Conservation (phyloP, 2,888 invertebrate species). For the Cyclophora albipunctata region DNA sequence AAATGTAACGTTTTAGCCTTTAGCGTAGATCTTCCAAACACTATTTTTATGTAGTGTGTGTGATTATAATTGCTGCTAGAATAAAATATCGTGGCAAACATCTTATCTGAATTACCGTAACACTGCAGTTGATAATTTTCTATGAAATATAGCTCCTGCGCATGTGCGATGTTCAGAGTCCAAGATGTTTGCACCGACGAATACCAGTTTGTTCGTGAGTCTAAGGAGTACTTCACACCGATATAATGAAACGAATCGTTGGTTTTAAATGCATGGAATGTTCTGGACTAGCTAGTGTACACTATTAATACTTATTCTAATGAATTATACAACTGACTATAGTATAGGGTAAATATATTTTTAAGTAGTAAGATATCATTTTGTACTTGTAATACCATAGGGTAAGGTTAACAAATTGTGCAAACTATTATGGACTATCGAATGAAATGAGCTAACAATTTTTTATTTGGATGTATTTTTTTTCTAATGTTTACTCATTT, state of each 20-base stretch:
- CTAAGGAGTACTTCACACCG: not conserved
- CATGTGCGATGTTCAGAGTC: not conserved
- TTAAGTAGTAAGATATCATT: constrained; percentile 69
- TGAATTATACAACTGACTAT: constrained; percentile 70
- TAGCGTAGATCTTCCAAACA: constrained; percentile 73
- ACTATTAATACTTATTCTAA: constrained; percentile 53
- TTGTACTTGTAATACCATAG: constrained; percentile 74
- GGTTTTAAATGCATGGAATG: constrained; percentile 42
- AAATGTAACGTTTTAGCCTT: constrained; percentile 69
- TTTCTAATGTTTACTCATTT: constrained; percentile 69
- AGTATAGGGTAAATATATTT: constrained; percentile 68
- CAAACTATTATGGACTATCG: constrained; percentile 60
- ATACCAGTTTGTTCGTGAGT: not conserved
- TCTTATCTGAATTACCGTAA: no score
- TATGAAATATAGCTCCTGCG: not conserved
- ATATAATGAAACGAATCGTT: constrained; percentile 29
- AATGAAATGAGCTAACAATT: constrained; percentile 66
- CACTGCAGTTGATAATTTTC: not conserved
- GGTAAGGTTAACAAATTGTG: constrained; percentile 69
- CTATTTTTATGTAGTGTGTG: constrained; percentile 48
- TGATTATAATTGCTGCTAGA: constrained; percentile 26
- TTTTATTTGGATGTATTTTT: constrained; percentile 67
- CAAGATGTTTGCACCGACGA: not conserved
- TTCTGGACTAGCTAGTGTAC: constrained; percentile 47
- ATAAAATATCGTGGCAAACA: no score